Percentiles rank a stretch among this genome's conserved stretches.
Conservation (phyloP, 2,113 vertebrate species). For the Melierax canorus region DNA sequence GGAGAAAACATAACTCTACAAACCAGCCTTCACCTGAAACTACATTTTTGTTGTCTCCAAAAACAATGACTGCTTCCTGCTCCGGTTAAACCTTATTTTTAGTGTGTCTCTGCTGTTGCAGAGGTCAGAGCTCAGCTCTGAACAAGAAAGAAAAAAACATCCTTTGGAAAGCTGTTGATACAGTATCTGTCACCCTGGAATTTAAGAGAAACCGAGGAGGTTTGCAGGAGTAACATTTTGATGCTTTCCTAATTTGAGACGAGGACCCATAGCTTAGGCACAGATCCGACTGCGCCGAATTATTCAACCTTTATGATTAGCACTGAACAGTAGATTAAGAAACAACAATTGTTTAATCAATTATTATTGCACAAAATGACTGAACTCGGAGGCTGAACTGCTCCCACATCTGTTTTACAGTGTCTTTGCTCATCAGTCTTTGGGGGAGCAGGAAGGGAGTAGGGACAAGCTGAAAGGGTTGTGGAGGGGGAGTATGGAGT, state of each 20-base stretch:
- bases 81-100: not conserved
- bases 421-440: not conserved
- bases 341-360: not conserved
- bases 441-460: not conserved
- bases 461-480: not conserved
- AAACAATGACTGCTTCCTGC: not conserved
- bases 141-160: not conserved
- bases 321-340: not conserved
- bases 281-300: not conserved
- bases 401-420: not conserved
- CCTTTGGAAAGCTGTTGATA: not conserved
- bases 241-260: not conserved
- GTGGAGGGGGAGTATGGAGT: accelerated
- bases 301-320: not conserved
- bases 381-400: not conserved
- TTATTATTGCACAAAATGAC: not conserved
- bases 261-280: not conserved
- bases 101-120: not conserved
- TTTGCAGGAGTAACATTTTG: not conserved
- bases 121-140: not conserved
- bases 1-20: not conserved
- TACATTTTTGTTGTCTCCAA: not conserved
- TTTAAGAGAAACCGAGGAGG: not conserved
- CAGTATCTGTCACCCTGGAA: not conserved
- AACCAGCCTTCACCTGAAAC: not conserved